phyloP scores from a whole-genome alignment of 2,797 vertebrate species.

The Gouania willdenowi region DNA sequence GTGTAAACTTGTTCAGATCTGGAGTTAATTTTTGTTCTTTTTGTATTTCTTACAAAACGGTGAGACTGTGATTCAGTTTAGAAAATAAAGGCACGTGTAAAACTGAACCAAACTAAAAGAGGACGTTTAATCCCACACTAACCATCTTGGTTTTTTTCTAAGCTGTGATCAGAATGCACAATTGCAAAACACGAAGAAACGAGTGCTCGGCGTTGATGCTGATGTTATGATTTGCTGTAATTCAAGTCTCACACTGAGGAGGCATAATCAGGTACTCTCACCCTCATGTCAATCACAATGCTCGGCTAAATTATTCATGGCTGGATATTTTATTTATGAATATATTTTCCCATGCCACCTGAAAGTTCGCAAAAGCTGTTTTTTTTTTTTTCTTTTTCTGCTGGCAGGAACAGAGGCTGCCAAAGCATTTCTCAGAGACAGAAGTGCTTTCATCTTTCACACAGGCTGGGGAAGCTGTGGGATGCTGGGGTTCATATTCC shows the following conservation, averaged over 20 bases:
- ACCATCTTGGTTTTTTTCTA: conserved; percentile 32
- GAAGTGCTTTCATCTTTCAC: conserved; percentile 73
- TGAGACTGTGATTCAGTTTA: background rate
- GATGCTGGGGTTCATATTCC: conserved; percentile 65
- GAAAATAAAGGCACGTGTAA: background rate
- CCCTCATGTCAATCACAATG: conserved; percentile 77
- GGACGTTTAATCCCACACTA: conserved; percentile 12
- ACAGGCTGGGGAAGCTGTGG: conserved; percentile 65
- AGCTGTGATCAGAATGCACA: conserved; percentile 41
- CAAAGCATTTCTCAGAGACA: conserved; percentile 68
- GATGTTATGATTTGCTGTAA: conserved; percentile 61
- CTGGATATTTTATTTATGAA: conserved; percentile 79
- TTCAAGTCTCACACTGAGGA: conserved; percentile 63
- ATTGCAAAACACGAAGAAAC: conserved; percentile 14
- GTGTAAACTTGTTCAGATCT: conserved; percentile 12
- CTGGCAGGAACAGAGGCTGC: conserved; percentile 71
- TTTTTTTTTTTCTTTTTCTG: too few relatives aligned
- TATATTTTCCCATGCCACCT: conserved; percentile 76
- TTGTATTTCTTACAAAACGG: too few relatives aligned
- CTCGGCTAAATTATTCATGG: conserved; percentile 77
- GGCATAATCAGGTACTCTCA: conserved; percentile 73
- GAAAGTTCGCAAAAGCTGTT: conserved; percentile 69
- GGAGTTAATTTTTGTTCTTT: too few relatives aligned
- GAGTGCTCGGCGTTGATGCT: conserved; percentile 33
- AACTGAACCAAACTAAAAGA: conserved; percentile 14